Evolutionary conservation across 2,113 vertebrate genomes (phyloP), one percentile per base, ranked within the genome.

Genomic region (Anarhynchus alexandrinus): DNA sequence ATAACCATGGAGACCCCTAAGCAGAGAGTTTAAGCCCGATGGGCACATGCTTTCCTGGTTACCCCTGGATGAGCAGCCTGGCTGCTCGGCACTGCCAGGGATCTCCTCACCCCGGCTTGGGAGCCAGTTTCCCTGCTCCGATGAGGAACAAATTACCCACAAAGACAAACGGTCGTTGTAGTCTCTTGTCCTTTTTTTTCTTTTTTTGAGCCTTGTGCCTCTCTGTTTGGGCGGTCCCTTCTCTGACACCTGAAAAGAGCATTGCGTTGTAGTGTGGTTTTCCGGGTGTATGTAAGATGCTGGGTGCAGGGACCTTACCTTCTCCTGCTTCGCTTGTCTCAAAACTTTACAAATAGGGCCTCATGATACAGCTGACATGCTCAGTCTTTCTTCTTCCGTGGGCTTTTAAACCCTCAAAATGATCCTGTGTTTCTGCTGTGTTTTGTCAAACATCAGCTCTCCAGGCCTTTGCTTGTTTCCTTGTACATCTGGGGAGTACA

Each of bases 101-200:
- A 14, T 45, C 43, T 86, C 45, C 64, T 1, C 0, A 15, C 22
- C 34, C 30, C 0, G 1, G 23, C 13, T 30, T 72, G 40, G 47
- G 22, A 66, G 13, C n/a, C 59, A 30, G 59, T 84, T 88, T 65
- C n/a, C 27, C 51, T 59, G 22, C 23, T 73, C 47, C 18, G 20
- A 54, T 0, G 1, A n/a, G 19, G 90, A 49, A 49, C 11, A 79
- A 64, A 66, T 59, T 58, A 15, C 57, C 18, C 27, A 23, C 23
- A 52, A 69, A 79, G 12, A 2, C 18, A 59, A 61, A 49, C 51
- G 34, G 22, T n/a, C 52, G 29, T 38, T 76, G 8, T 25, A 49
- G n/a, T n/a, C 27, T 14, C 10, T 57, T 71, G 12, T 42, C 10
- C 34, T 40, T 64, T 30, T 38, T 47, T 30, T 61, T 17, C n/a